phyloP scores from a whole-genome alignment of 2,113 vertebrate species.

The Spea bombifrons region DNA sequence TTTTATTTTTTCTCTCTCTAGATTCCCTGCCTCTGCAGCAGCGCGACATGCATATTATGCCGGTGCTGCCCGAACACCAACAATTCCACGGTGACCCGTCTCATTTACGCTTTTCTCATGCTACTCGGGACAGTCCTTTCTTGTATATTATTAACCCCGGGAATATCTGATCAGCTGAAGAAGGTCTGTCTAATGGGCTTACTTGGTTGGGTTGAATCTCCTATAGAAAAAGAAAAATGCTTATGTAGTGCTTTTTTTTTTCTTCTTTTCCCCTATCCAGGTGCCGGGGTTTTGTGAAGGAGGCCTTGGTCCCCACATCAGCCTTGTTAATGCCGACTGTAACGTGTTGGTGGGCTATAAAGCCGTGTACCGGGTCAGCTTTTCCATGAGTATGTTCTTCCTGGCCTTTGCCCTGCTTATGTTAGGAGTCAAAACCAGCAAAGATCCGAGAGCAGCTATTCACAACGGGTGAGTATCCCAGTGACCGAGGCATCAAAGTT shows the following conservation, averaged over 20 bases:
- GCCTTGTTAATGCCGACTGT: slow-evolving; percentile 66
- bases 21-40: slow-evolving; percentile 83
- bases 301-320: slow-evolving; percentile 62
- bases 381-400: slow-evolving; percentile 87
- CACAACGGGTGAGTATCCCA: slow-evolving; percentile 82
- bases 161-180: slow-evolving; percentile 78
- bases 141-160: slow-evolving; percentile 80
- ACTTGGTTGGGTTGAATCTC: too few relatives aligned
- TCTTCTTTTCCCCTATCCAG: slow-evolving; percentile 56
- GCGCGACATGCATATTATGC: slow-evolving; percentile 81
- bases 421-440: slow-evolving; percentile 84
- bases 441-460: slow-evolving; percentile 79
- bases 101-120: slow-evolving; percentile 83
- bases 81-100: slow-evolving; percentile 83
- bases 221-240: too few relatives aligned
- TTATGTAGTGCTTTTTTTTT: not conserved
- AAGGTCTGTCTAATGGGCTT: slow-evolving; percentile 65
- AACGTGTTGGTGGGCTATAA: slow-evolving; percentile 85
- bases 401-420: slow-evolving; percentile 74
- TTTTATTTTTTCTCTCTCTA: slow-evolving; percentile 49
- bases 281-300: slow-evolving; percentile 90
- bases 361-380: slow-evolving; percentile 89
- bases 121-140: slow-evolving; percentile 77
- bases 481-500: too few relatives aligned
- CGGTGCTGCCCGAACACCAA: slow-evolving; percentile 78